These are phyloP conservation scores for Meliscaeva auricollis DNA, from an alignment of 2,888 invertebrate genomes.

Conservation along the genomic window DNA sequence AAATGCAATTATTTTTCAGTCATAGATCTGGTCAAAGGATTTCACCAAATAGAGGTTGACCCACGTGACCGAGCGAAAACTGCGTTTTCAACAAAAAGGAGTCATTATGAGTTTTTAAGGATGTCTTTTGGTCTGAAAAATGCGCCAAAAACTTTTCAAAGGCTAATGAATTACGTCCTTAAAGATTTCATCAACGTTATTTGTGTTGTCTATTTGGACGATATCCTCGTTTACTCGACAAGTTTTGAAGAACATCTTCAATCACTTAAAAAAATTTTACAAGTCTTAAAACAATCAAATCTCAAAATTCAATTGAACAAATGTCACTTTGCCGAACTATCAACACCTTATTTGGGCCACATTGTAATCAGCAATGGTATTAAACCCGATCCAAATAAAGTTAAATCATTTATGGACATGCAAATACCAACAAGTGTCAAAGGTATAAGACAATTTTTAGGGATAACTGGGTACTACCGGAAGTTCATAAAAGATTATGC, in stretches of 20 bases:
- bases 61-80: slow-evolving; percentile 74
- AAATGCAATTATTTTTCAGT: too few species aligned
- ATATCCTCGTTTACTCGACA: slow-evolving; percentile 77
- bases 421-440: slow-evolving; percentile 77
- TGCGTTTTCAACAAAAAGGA: slow-evolving; percentile 77
- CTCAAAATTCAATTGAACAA: too few species aligned
- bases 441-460: too few species aligned
- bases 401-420: slow-evolving; percentile 57
- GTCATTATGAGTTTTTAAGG: too few species aligned
- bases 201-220: too few species aligned
- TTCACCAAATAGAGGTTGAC: too few species aligned
- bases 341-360: slow-evolving; percentile 45
- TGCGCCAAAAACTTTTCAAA: slow-evolving; percentile 72
- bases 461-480: too few species aligned
- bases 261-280: slow-evolving; percentile 15
- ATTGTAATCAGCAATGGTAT: slow-evolving; percentile 41
- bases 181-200: too few species aligned
- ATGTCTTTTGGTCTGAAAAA: slow-evolving; percentile 73
- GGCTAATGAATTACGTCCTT: slow-evolving; percentile 77
- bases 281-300: slow-evolving; percentile 24
- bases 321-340: slow-evolving; percentile 30
- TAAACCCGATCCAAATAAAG: slow-evolving; percentile 78
- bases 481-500: too few species aligned
- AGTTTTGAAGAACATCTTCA: slow-evolving; percentile 20
- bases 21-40: too few species aligned